Percentiles rank a stretch among this genome's conserved stretches.
Conservation (phyloP, 2,797 vertebrate species). For the Lerista edwardsae region DNA sequence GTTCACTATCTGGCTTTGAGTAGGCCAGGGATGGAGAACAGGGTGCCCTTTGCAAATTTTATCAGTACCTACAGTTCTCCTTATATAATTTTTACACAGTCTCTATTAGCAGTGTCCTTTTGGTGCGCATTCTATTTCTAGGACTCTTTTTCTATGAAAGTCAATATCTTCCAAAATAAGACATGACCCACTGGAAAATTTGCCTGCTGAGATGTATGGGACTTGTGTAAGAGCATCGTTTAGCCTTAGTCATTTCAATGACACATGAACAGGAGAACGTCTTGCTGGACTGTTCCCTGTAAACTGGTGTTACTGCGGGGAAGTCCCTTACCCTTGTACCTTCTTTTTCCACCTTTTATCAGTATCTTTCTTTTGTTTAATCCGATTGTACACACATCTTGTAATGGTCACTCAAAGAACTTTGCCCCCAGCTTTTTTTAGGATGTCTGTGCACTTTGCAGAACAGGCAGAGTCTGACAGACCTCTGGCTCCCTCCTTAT, state of each 20-base stretch:
- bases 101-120: neutral
- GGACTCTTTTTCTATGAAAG: neutral
- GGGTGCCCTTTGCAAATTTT: neutral
- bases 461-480: neutral
- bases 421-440: too few species aligned
- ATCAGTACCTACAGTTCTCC: neutral
- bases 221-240: neutral
- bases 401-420: neutral
- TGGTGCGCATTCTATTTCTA: neutral
- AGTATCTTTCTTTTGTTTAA: neutral
- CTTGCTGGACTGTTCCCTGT: neutral
- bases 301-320: neutral
- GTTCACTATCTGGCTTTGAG: neutral
- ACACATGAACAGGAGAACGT: neutral
- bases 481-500: neutral
- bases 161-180: neutral
- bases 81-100: neutral
- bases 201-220: neutral
- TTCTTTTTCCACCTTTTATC: neutral
- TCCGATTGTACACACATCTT: neutral
- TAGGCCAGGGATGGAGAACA: neutral
- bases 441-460: too few species aligned
- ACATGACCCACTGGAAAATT: neutral
- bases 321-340: neutral
- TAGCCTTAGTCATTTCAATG: neutral